Conservation (phyloP, 2,888 invertebrate genomes). For the Rhabditoides inermis region DNA sequence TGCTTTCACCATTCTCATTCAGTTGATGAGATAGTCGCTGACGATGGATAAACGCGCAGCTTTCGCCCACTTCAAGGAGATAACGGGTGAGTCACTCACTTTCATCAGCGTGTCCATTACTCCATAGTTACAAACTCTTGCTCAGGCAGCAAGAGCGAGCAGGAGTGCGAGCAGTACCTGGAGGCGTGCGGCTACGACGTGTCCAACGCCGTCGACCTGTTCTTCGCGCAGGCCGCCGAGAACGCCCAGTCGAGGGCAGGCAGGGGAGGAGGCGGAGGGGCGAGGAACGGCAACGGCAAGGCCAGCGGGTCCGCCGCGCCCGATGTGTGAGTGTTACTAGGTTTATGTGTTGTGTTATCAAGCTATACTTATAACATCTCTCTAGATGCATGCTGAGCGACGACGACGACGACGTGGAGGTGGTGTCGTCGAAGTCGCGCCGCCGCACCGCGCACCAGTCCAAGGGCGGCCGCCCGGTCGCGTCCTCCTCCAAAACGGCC, state of each 20-base stretch:
- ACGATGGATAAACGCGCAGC: too few species aligned
- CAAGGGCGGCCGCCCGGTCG: neutral
- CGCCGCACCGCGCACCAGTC: neutral
- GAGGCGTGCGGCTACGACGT: slow-evolving; percentile 18
- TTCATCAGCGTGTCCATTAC: too few species aligned
- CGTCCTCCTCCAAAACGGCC: neutral
- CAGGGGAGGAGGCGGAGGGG: too few species aligned
- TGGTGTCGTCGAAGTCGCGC: neutral
- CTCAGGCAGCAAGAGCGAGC: slow-evolving; percentile 10
- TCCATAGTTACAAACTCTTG: neutral
- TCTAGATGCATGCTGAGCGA: too few species aligned
- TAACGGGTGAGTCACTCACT: slow-evolving; percentile 3
- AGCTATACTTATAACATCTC: too few species aligned
- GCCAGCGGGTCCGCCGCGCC: too few species aligned
- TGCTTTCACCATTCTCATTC: too few species aligned
- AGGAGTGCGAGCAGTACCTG: slow-evolving; percentile 14
- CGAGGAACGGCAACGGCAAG: too few species aligned
- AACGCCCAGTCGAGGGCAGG: neutral
- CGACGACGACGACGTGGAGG: slow-evolving; percentile 3
- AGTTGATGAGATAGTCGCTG: too few species aligned
- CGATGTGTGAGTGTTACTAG: too few species aligned
- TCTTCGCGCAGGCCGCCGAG: slow-evolving; percentile 10
- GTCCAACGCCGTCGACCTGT: slow-evolving; percentile 19
- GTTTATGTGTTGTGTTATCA: too few species aligned
- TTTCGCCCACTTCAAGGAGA: slow-evolving; percentile 3